Base-by-base conservation (phyloP, 2,888 invertebrate genomes). In the Liposcelis brunnea region DNA sequence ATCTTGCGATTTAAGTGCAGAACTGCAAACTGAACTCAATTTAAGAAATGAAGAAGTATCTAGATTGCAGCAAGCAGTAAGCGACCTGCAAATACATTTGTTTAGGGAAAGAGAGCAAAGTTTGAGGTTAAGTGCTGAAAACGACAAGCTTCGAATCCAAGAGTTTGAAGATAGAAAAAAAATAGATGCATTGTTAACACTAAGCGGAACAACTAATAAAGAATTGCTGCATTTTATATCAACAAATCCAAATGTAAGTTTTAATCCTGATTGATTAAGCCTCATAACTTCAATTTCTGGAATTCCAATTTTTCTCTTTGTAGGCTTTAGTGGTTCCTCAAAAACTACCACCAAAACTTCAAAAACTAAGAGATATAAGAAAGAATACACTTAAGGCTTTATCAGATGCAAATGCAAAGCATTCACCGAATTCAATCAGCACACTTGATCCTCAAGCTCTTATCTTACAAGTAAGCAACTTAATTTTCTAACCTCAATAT, bases 81-180 rank as follows among this genome's bases (percentile, higher is more conserved):
- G 62, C 53, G 64, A 65, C 50, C 61, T 65, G 59, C 64, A 65
- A 53, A 56, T 62, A 6, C 62, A 59, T 49, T 53, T 64, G 15
- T 63, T 63, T 49, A 61, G 64, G 51, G 65, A 65, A 50, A 52
- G 63, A 31, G 64, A 65, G 47, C 63, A 63, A 51, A 61, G 63
- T 1, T 53, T 65, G 5, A 52, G 61, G 37, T 53, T 65, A 5
- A 61, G 62, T 51, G 58, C 63, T 19, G 64, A 65, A 53, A 65
- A 65, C 54, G 64, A 65, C 51, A 52, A 62, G 33, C 52, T 65
- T 3, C 63, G 63, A 57, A 61, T 62, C 33, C 21, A 36, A 26
- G 45, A 31, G 16, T 33, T 63, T 36, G 62, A 63, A 49, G 63
- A 64, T 49, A 58, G 62, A 46, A 63, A 63, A 52, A 64, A 62